These are phyloP conservation scores for Lepidochrysops patricia DNA, from an alignment of 2,888 invertebrate genomes.

Conservation along the genomic window DNA sequence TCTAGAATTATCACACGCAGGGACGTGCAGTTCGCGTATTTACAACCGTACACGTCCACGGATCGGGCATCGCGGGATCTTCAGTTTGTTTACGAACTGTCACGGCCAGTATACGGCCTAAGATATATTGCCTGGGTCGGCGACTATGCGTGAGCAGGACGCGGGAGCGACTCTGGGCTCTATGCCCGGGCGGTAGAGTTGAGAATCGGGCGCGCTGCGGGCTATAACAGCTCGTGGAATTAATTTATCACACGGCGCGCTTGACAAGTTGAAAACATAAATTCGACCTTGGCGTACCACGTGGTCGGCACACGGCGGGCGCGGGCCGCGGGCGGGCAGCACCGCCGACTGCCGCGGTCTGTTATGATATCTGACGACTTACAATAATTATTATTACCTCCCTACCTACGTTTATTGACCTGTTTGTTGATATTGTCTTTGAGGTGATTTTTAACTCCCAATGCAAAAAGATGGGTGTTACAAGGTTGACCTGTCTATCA, in stretches of 20 bases:
- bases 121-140: constrained; percentile 76
- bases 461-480: no score
- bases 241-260: constrained; percentile 75
- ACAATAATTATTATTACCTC: constrained; percentile 40
- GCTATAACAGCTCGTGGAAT: constrained; percentile 73
- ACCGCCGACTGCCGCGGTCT: neutral
- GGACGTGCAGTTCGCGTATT: neutral
- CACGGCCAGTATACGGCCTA: constrained; percentile 74
- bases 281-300: constrained; percentile 74
- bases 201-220: constrained; percentile 25
- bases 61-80: constrained; percentile 70
- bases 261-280: constrained; percentile 76
- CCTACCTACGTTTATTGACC: no score
- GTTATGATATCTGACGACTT: neutral
- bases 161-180: constrained; percentile 37
- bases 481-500: no score
- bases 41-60: constrained; percentile 29
- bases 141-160: constrained; percentile 66
- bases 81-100: constrained; percentile 76
- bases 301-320: constrained; percentile 48
- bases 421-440: constrained; percentile 26
- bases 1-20: neutral
- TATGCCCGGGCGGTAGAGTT: constrained; percentile 29
- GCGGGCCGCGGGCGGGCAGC: neutral
- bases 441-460: no score